Base-by-base conservation (phyloP, 1,140 invertebrate species). In the Tenebrio molitor region DNA sequence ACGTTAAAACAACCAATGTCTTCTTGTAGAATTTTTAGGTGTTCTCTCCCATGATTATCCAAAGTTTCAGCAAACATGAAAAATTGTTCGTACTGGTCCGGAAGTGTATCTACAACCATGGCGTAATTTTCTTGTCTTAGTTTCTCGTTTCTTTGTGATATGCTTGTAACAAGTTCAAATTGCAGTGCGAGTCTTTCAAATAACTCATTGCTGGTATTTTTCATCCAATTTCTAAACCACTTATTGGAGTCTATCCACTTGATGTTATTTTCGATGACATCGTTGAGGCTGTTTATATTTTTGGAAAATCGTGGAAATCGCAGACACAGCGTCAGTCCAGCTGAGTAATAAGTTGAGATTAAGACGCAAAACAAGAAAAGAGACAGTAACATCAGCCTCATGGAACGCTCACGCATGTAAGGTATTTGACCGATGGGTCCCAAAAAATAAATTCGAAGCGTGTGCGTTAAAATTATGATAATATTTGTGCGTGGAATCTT, bases 241-340 rank as follows among this genome's bases (percentile, higher is more conserved):
- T 6, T 10, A 4, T 15, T 12, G 46, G 16, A n/a, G n/a, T 50
- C 21, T 50, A 50, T n/a, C 41, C 41, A 44, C 5, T 44, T 50
- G 2, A 50, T 21, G 3, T 12, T 25, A 19, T 21, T 50, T 50
- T 25, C 21, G 4, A 50, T 25, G 8, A 50, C 21, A 16, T 50
- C 46, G 12, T 50, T 3, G 21, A 21, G 6, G 17, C 2, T 7
- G 17, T 50, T 50, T 4, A 50, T 50, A 16, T 17, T 50, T 21
- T 50, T 50, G 16, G 15, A 21, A 50, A 21, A 50, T 6, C 0
- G 46, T 50, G 46, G 46, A 50, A 50, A 39, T 39, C 36, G 4
- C 12, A 39, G 12, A 3, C 2, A 39, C 3, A 39, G 5, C 3
- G 36, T 39, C 36, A 39, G 2, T n/a, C 36, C 36, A n/a, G 36